Conservation (phyloP, 2,113 vertebrate genomes). For the Gracilinanus agilis region DNA sequence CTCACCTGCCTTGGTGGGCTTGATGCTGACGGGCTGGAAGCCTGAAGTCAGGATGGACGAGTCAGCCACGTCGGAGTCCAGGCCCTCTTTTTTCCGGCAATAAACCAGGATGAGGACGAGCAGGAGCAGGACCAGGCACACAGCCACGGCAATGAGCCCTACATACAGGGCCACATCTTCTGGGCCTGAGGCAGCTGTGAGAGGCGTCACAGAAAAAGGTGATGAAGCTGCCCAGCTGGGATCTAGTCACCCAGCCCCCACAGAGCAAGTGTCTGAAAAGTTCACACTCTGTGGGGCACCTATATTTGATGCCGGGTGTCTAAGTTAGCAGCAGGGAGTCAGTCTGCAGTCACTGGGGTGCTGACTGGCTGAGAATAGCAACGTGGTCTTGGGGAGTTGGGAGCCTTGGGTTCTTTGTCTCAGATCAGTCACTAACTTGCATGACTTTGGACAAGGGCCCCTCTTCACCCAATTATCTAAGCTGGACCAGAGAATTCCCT, state of each 20-base stretch:
- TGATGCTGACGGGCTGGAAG: slow-evolving; percentile 99
- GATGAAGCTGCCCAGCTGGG: neutral
- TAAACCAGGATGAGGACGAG: slow-evolving; percentile 95
- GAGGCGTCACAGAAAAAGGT: neutral
- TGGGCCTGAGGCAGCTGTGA: slow-evolving; percentile 87
- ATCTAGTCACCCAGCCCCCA: neutral
- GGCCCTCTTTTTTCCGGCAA: slow-evolving; percentile 95
- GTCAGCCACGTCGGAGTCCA: slow-evolving; percentile 96
- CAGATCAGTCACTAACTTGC: neutral
- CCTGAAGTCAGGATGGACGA: slow-evolving; percentile 98
- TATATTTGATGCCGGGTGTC: neutral
- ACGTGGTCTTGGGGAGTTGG: accelerated
- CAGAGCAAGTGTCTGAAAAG: neutral
- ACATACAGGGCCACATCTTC: slow-evolving; percentile 97
- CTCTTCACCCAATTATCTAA: neutral
- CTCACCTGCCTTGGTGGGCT: slow-evolving; percentile 98
- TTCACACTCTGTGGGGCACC: neutral
- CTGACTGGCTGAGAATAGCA: neutral
- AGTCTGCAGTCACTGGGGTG: neutral
- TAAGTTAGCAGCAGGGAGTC: neutral
- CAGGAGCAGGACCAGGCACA: slow-evolving; percentile 95
- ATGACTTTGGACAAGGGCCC: neutral
- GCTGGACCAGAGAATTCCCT: neutral
- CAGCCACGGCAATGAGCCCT: slow-evolving; percentile 94
- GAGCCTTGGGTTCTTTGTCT: accelerated